These are phyloP conservation scores for Frankliniella fusca DNA, from an alignment of 2,888 invertebrate genomes.

Conservation along the genomic window DNA sequence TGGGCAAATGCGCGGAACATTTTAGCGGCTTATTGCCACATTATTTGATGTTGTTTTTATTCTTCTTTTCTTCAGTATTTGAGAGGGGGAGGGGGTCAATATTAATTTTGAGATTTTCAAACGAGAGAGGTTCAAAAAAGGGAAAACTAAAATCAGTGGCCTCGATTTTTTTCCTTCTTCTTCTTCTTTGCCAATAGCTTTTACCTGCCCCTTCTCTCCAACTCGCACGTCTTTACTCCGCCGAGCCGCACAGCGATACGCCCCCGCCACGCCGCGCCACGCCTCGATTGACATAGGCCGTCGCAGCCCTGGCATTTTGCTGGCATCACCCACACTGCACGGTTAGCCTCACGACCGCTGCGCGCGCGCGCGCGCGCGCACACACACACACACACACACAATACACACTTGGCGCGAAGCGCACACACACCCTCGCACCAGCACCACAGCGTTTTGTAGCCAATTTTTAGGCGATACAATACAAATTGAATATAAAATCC, in stretches of 20 bases:
- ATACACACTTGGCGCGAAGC: slow-evolving; percentile 31
- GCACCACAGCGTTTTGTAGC: slow-evolving; percentile 28
- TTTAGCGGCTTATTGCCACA: too few relatives aligned
- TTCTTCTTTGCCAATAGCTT: too few relatives aligned
- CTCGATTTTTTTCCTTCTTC: too few relatives aligned
- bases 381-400: slow-evolving; percentile 37
- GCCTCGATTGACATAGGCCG: neutral
- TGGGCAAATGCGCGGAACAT: too few relatives aligned
- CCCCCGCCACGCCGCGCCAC: neutral
- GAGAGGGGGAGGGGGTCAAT: too few relatives aligned
- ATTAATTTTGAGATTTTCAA: too few relatives aligned
- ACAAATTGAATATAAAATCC: slow-evolving; percentile 18
- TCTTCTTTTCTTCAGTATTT: too few relatives aligned
- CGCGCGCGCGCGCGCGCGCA: slow-evolving; percentile 27
- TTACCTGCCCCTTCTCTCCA: neutral
- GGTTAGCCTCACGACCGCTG: neutral
- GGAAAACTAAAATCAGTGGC: too few relatives aligned
- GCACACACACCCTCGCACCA: neutral
- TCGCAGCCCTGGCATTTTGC: slow-evolving; percentile 19
- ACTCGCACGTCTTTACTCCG: neutral
- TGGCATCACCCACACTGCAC: slow-evolving; percentile 21
- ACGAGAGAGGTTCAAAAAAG: too few relatives aligned
- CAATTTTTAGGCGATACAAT: slow-evolving; percentile 26
- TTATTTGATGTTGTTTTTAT: too few relatives aligned
- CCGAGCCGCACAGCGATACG: neutral